Conservation (phyloP, 1,140 invertebrate species). For the Anagrus nilaparvatae region DNA sequence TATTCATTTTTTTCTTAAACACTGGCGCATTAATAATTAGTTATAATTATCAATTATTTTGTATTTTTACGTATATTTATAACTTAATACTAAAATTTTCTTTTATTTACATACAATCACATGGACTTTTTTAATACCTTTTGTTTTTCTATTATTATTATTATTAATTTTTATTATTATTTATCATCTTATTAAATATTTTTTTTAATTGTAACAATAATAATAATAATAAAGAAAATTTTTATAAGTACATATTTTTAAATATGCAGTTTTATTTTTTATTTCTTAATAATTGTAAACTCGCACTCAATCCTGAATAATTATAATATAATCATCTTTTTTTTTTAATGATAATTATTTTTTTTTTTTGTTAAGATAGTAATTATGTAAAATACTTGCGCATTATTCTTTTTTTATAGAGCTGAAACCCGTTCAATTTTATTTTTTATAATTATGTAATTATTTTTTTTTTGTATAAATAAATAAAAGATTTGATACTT, state of each 20-base stretch:
- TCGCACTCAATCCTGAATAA: background rate
- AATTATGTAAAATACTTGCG: constrained; percentile 22
- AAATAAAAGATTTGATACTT: constrained; percentile 21
- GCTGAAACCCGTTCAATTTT: constrained; percentile 44
- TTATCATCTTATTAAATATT: background rate
- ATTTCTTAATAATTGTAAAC: background rate
- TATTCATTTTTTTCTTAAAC: too few species aligned
- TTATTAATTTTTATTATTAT: constrained; percentile 6
- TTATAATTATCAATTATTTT: too few species aligned
- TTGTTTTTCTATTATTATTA: constrained; percentile 15
- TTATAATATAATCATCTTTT: too few species aligned
- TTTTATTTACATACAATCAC: constrained; percentile 44
- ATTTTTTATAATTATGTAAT: constrained; percentile 8
- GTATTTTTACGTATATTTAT: too few species aligned
- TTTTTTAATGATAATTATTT: too few species aligned
- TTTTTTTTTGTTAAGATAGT: constrained; percentile 8
- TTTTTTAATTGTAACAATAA: background rate
- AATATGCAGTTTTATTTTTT: constrained; percentile 2
- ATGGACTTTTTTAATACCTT: constrained; percentile 21
- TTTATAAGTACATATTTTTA: too few species aligned
- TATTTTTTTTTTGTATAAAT: constrained; percentile 14
- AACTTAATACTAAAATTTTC: too few species aligned
- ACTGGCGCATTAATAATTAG: too few species aligned
- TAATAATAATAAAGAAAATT: too few species aligned
- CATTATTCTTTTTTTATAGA: constrained; percentile 25